phyloP scores from a whole-genome alignment of 2,113 vertebrate species.

The Nibea albiflora region DNA sequence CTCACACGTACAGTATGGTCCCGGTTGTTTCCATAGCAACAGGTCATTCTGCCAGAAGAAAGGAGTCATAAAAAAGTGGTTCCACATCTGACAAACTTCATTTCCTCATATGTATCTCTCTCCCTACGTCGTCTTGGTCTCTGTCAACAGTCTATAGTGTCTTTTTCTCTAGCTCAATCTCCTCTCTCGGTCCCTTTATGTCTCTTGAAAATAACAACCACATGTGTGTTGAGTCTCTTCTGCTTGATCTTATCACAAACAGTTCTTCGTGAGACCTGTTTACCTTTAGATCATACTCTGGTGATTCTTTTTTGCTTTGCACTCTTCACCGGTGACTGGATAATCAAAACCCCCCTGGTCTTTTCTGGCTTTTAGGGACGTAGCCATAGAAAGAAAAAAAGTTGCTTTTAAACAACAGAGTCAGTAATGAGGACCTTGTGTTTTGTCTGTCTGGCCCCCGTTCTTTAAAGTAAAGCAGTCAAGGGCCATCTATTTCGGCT shows the following conservation, averaged over 20 bases:
- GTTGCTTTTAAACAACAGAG: slow-evolving; percentile 34
- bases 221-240: slow-evolving; percentile 34
- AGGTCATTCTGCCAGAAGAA: slow-evolving; percentile 46
- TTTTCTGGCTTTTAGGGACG: slow-evolving; percentile 38
- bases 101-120: slow-evolving; percentile 15
- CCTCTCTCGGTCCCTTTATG: slow-evolving; percentile 6
- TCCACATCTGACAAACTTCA: slow-evolving; percentile 42
- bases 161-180: slow-evolving; percentile 11
- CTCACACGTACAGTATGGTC: slow-evolving; percentile 31
- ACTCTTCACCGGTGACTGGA: slow-evolving; percentile 31
- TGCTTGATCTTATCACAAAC: slow-evolving; percentile 56
- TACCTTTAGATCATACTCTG: slow-evolving; percentile 49
- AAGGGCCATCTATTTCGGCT: slow-evolving; percentile 47
- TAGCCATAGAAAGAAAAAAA: neutral
- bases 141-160: slow-evolving; percentile 7
- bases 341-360: slow-evolving; percentile 47
- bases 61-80: slow-evolving; percentile 28
- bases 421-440: slow-evolving; percentile 64
- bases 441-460: slow-evolving; percentile 24
- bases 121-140: neutral
- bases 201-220: slow-evolving; percentile 30
- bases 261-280: slow-evolving; percentile 49
- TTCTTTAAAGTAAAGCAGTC: slow-evolving; percentile 48
- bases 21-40: slow-evolving; percentile 73
- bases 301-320: slow-evolving; percentile 30